Evolutionary conservation across 2,888 invertebrate genomes (phyloP).

Genomic region (Neoitamus cyanurus): DNA sequence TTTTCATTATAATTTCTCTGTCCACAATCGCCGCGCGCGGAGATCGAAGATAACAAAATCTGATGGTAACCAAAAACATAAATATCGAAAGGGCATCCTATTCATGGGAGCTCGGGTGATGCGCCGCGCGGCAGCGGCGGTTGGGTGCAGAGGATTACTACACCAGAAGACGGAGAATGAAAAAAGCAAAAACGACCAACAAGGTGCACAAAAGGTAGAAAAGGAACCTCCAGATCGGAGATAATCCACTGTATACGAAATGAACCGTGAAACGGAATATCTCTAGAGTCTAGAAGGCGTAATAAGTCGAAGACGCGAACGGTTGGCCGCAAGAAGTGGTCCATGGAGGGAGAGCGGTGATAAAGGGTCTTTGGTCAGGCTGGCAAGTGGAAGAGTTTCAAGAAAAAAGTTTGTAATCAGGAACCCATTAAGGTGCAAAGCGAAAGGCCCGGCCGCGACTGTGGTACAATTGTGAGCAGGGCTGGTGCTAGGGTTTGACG

Average conservation of each 20-base stretch:
- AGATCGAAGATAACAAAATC: constrained; percentile 41
- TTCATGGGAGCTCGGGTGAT: not conserved
- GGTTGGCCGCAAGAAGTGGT: not conserved
- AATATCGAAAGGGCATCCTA: constrained; percentile 21
- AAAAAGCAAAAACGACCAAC: constrained; percentile 26
- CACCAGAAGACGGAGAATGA: constrained; percentile 4
- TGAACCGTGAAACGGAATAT: constrained; percentile 52
- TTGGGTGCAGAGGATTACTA: not conserved
- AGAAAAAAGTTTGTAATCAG: constrained; percentile 45
- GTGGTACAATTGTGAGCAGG: constrained; percentile 33
- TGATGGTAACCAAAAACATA: constrained; percentile 38
- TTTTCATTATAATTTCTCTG: constrained; percentile 39
- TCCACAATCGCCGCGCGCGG: constrained; percentile 8
- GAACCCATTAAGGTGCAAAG: constrained; percentile 50
- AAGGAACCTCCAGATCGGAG: constrained; percentile 42
- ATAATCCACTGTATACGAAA: constrained; percentile 51
- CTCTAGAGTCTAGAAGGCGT: constrained; percentile 20
- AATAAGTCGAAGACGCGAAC: constrained; percentile 1
- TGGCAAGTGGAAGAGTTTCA: constrained; percentile 6
- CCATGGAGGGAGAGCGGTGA: not conserved
- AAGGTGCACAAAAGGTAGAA: constrained; percentile 33
- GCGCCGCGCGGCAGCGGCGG: too few relatives aligned
- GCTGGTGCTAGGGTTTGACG: constrained; percentile 12
- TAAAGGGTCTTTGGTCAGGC: not conserved
- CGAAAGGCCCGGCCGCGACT: constrained; percentile 28